These are phyloP conservation scores for Coptodon rendalli DNA, from an alignment of 2,113 vertebrate species.

Conservation along the genomic window DNA sequence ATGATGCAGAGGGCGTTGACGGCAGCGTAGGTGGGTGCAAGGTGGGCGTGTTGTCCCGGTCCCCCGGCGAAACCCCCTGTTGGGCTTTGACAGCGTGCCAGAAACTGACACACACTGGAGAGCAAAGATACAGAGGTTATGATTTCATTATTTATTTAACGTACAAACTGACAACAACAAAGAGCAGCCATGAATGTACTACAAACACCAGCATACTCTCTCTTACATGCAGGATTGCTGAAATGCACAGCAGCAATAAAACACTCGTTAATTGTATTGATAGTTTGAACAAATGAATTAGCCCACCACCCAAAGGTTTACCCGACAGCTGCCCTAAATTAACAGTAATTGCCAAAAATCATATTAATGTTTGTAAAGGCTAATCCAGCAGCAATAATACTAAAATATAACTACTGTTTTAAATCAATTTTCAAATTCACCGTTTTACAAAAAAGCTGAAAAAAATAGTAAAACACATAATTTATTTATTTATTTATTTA, in stretches of 20 bases:
- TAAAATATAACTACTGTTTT: not conserved
- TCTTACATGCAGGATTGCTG: not conserved
- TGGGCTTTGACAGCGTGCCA: slow-evolving; percentile 84
- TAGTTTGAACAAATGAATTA: not conserved
- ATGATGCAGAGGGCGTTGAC: slow-evolving; percentile 94
- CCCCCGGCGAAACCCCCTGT: slow-evolving; percentile 90
- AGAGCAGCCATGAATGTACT: not conserved
- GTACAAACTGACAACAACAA: not conserved
- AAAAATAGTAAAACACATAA: not conserved
- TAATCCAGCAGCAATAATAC: not conserved
- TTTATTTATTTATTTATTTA: not conserved
- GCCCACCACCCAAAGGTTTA: not conserved
- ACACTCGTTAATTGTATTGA: not conserved
- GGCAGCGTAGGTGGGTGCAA: slow-evolving; percentile 92
- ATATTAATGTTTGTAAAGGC: not conserved
- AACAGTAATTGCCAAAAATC: not conserved
- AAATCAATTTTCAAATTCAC: not conserved
- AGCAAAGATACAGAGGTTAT: not conserved
- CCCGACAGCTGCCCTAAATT: not conserved
- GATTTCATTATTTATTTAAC: not conserved
- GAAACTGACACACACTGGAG: slow-evolving; percentile 86
- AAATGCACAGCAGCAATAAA: not conserved
- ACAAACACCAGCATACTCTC: not conserved
- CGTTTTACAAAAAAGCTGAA: no score
- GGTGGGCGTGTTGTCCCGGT: slow-evolving; percentile 88